Percentiles rank a stretch among this genome's conserved stretches.
These are phyloP conservation scores for Mamestra configurata DNA, from an alignment of 1,140 invertebrate species.

Conservation along the genomic window DNA sequence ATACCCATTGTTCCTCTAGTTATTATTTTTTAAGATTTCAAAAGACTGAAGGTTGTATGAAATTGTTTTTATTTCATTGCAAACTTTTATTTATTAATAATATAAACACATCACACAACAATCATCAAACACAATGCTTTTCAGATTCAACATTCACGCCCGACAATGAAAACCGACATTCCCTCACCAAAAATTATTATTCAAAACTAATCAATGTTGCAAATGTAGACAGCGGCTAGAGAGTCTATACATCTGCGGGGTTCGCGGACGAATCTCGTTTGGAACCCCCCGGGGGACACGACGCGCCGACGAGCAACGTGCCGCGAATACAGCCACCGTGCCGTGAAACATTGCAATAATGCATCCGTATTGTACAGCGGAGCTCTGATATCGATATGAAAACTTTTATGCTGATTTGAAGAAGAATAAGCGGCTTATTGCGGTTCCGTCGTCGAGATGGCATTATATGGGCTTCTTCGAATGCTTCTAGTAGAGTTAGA, in stretches of 20 bases:
- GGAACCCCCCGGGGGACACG: constrained; percentile 34
- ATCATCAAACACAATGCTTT: no score
- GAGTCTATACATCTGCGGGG: constrained; percentile 38
- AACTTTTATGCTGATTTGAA: constrained; percentile 37
- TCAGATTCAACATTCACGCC: background rate
- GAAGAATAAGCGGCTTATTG: constrained; percentile 40
- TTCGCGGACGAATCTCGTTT: constrained; percentile 50
- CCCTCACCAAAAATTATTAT: background rate
- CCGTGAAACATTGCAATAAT: constrained; percentile 51
- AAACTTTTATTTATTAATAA: no score
- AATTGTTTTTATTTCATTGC: no score
- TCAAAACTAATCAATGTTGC: constrained; percentile 53
- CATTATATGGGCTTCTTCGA: constrained; percentile 12
- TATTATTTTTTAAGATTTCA: no score
- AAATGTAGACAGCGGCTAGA: constrained; percentile 34
- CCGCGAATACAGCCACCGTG: constrained; percentile 34
- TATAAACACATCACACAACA: no score
- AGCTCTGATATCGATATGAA: constrained; percentile 38
- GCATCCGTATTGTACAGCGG: constrained; percentile 45
- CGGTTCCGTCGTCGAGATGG: background rate
- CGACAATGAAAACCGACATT: background rate
- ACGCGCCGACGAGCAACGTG: constrained; percentile 50
- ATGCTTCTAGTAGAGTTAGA: background rate
- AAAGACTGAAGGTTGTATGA: no score
- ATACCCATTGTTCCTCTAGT: no score